Conservation (phyloP, 2,113 vertebrate species). For the Oreotragus oreotragus region DNA sequence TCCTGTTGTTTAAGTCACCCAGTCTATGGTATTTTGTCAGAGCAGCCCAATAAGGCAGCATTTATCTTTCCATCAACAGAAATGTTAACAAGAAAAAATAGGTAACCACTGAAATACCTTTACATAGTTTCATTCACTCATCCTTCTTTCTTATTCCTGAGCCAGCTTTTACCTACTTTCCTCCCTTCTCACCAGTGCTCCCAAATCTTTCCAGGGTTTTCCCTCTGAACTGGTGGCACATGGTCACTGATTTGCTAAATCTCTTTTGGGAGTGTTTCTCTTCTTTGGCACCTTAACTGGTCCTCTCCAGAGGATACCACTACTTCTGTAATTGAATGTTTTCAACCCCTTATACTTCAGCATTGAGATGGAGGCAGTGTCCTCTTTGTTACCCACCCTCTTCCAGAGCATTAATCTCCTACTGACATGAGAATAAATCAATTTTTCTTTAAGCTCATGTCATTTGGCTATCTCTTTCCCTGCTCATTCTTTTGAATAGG, state of each 20-base stretch:
- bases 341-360: neutral
- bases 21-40: neutral
- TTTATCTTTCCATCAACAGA: neutral
- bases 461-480: neutral
- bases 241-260: neutral
- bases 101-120: neutral
- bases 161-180: neutral
- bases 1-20: neutral
- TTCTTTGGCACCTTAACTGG: neutral
- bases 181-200: neutral
- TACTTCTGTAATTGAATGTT: neutral
- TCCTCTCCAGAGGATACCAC: neutral
- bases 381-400: neutral
- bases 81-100: neutral
- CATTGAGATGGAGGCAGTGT: neutral
- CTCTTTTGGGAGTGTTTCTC: neutral
- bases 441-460: neutral
- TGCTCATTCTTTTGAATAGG: neutral
- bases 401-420: neutral
- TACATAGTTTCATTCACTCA: neutral
- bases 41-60: neutral
- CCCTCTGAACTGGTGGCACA: neutral
- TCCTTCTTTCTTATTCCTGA: neutral
- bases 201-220: neutral
- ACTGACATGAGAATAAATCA: neutral